These are phyloP conservation scores for Toxotes chatareus DNA, from an alignment of 2,113 vertebrate genomes.

Conservation along the genomic window DNA sequence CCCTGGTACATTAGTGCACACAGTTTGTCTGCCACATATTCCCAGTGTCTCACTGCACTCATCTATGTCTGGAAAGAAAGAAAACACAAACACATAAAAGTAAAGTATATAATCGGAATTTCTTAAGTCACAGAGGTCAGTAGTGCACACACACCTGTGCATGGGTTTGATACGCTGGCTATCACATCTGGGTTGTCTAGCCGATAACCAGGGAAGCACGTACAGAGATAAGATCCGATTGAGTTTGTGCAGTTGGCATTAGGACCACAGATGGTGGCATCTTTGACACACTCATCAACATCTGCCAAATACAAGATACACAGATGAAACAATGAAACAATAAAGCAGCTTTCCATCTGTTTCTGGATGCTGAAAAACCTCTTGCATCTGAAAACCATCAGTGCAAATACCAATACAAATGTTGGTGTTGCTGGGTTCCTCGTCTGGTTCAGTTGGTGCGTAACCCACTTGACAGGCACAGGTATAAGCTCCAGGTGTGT, in stretches of 20 bases:
- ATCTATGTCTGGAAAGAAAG: slow-evolving; percentile 66
- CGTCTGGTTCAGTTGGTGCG: background rate
- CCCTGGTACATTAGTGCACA: slow-evolving; percentile 68
- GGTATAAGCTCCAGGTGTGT: slow-evolving; percentile 40
- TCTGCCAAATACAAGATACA: slow-evolving; percentile 50
- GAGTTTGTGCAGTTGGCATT: slow-evolving; percentile 68
- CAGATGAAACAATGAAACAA: background rate
- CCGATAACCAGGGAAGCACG: slow-evolving; percentile 57
- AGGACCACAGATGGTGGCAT: slow-evolving; percentile 61
- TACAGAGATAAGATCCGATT: slow-evolving; percentile 66
- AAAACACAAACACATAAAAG: background rate
- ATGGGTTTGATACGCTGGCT: slow-evolving; percentile 66
- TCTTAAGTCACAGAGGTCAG: background rate
- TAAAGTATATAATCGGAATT: background rate
- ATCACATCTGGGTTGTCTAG: slow-evolving; percentile 5
- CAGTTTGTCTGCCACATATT: slow-evolving; percentile 63
- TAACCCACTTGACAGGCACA: slow-evolving; percentile 51
- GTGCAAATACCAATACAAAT: slow-evolving; percentile 59
- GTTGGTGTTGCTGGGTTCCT: slow-evolving; percentile 45
- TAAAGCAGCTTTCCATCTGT: background rate
- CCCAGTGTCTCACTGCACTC: slow-evolving; percentile 65
- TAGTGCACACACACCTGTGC: slow-evolving; percentile 59
- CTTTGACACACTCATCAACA: slow-evolving; percentile 63
- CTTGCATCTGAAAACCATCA: background rate
- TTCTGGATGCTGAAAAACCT: background rate